Percentiles rank a stretch among this genome's conserved stretches.
Evolutionary conservation across 2,113 vertebrate genomes (phyloP).

Genomic region (Candoia aspera): DNA sequence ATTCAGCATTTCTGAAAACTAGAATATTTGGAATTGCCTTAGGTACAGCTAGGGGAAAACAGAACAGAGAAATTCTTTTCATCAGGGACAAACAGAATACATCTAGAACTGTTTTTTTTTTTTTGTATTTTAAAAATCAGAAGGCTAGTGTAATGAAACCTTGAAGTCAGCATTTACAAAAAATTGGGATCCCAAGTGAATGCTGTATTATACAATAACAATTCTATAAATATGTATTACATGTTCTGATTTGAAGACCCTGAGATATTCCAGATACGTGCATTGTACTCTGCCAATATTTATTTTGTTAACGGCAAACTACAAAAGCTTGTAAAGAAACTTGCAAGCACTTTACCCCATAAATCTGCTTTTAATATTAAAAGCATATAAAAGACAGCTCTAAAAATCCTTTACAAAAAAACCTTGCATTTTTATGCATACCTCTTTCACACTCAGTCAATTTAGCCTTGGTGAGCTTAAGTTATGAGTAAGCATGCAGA

Average conservation of each 20-base stretch:
- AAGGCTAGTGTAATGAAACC: neutral
- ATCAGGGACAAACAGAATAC: neutral
- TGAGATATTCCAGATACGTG: neutral
- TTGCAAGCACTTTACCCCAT: neutral
- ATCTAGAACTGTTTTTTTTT: neutral
- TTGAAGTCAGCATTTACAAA: neutral
- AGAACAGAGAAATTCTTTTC: neutral
- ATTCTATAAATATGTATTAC: constrained; percentile 31
- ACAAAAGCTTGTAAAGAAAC: constrained; percentile 4
- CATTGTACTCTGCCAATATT: neutral
- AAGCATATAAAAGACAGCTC: neutral
- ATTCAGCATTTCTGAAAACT: constrained; percentile 26
- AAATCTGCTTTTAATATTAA: neutral
- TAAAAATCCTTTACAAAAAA: neutral
- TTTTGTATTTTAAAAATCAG: neutral
- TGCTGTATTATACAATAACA: constrained; percentile 5
- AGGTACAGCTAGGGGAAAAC: constrained; percentile 12
- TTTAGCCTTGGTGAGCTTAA: neutral
- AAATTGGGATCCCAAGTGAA: neutral
- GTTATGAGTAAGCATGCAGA: neutral
- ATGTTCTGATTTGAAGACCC: neutral
- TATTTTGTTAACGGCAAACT: neutral
- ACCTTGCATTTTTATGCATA: neutral
- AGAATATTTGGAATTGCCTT: constrained; percentile 5
- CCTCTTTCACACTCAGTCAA: neutral